These are phyloP conservation scores for Bettongia penicillata DNA, from an alignment of 2,113 vertebrate genomes.

Conservation along the genomic window DNA sequence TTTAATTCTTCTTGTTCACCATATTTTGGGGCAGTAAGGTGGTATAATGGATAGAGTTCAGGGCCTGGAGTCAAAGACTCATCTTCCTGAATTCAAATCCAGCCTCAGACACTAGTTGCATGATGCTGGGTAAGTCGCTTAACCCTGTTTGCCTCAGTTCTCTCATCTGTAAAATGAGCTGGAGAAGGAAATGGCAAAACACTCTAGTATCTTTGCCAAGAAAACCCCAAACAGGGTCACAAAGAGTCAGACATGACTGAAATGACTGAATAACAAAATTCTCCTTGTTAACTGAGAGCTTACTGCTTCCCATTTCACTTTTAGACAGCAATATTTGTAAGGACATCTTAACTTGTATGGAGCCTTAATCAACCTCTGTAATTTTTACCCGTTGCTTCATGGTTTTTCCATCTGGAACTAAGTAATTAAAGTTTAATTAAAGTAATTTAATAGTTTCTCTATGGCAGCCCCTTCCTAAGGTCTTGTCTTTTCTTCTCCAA, in stretches of 20 bases:
- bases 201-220: not conserved
- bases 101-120: not conserved
- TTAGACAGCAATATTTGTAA: not conserved
- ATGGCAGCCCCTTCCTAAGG: not conserved
- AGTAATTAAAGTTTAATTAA: not conserved
- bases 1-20: not conserved
- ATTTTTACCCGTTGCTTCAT: not conserved
- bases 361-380: not conserved
- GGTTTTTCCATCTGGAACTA: not conserved
- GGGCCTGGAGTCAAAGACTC: not conserved
- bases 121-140: not conserved
- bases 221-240: not conserved
- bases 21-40: not conserved
- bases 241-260: not conserved
- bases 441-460: too few species aligned
- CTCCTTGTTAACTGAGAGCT: not conserved
- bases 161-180: not conserved
- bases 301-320: not conserved
- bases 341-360: not conserved
- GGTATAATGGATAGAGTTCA: not conserved
- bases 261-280: not conserved
- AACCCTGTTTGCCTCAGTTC: not conserved
- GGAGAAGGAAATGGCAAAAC: not conserved
- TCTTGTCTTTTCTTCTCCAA: not conserved
- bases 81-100: not conserved